phyloP scores from a whole-genome alignment of 2,888 invertebrate genomes.

The Cephus spinipes region DNA sequence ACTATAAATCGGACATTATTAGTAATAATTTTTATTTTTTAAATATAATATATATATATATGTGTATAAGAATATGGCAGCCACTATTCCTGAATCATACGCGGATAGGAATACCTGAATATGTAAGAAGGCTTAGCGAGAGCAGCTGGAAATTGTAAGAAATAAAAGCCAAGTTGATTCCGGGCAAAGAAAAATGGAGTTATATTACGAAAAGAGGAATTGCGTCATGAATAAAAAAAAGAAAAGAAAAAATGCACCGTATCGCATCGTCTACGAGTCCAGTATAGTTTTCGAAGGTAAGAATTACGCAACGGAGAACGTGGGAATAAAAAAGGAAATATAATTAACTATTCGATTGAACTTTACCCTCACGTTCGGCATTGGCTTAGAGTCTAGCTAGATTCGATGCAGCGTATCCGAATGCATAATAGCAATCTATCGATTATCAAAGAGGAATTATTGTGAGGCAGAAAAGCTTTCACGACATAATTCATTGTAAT shows the following conservation, averaged over 20 bases:
- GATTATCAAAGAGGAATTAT: neutral
- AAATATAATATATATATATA: neutral
- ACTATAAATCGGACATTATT: neutral
- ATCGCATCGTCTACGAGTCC: neutral
- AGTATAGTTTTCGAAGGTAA: neutral
- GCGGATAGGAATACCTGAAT: neutral
- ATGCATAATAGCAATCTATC: neutral
- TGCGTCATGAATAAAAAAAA: neutral
- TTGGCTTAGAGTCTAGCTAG: neutral
- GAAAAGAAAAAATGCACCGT: neutral
- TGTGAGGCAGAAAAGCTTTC: neutral
- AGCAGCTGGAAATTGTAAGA: neutral
- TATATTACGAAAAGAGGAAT: neutral
- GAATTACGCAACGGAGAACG: neutral
- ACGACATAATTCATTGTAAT: neutral
- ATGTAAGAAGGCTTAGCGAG: neutral
- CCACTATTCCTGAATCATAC: neutral
- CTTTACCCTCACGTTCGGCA: neutral
- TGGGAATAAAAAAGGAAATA: neutral
- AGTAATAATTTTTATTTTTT: neutral
- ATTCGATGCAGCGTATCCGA: neutral
- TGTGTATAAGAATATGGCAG: neutral
- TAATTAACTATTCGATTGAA: neutral
- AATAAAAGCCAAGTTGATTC: neutral
- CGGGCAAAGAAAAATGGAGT: neutral